Percentiles rank a stretch among this genome's conserved stretches.
Conservation (phyloP, 1,140 invertebrate species). For the Pachypeltis micranthus region DNA sequence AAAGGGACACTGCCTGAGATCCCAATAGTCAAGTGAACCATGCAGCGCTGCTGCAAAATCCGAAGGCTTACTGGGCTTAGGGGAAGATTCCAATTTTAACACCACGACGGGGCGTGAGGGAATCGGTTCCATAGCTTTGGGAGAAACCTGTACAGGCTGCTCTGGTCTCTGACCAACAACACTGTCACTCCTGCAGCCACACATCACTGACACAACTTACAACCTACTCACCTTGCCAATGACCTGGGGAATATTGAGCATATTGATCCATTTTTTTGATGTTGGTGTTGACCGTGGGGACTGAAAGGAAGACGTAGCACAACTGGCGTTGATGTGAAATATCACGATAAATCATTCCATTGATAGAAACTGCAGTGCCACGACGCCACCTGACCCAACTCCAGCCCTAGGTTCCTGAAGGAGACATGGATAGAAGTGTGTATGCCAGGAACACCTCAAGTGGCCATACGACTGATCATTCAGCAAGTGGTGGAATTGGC, state of each 20-base stretch:
- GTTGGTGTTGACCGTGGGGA: constrained; percentile 14
- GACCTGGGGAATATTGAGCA: constrained; percentile 64
- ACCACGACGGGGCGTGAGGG: constrained; percentile 75
- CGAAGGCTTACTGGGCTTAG: no score
- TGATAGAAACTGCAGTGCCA: constrained; percentile 64
- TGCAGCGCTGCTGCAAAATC: no score
- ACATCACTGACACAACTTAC: constrained; percentile 32
- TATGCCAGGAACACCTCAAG: constrained; percentile 36
- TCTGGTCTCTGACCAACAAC: constrained; percentile 30
- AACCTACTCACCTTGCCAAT: constrained; percentile 40
- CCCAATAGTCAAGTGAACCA: no score
- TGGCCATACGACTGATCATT: constrained; percentile 20
- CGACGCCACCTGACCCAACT: constrained; percentile 32
- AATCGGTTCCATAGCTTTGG: constrained; percentile 90
- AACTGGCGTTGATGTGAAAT: constrained; percentile 1
- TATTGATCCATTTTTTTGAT: no score
- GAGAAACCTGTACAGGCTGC: constrained; percentile 52
- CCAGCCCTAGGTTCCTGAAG: constrained; percentile 39
- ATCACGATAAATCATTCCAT: constrained; percentile 32
- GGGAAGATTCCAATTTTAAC: no score
- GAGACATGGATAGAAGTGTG: constrained; percentile 40
- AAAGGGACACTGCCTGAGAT: no score
- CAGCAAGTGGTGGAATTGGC: constrained; percentile 28
- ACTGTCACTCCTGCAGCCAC: constrained; percentile 33
- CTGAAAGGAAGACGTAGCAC: constrained; percentile 6